Evolutionary conservation across 64 coral and sea anemone species (phyloP), one percentile per base, ranked within the genome.

Genomic region (Montipora foliosa): DNA sequence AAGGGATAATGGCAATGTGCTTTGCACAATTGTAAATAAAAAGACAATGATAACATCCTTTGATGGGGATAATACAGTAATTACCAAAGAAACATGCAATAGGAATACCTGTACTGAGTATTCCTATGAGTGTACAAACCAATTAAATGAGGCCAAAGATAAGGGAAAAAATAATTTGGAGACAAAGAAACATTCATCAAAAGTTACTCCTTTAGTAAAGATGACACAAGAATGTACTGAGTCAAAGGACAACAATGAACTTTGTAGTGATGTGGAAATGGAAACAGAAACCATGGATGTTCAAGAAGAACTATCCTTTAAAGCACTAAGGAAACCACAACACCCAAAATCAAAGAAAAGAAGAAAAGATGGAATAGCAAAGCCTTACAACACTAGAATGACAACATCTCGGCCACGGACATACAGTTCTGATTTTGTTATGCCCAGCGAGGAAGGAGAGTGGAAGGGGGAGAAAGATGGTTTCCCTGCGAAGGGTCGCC

Each of bases 341-440:
- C 46, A 85, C 19, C 2, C 44, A 49, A 85, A 85, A 85, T 85
- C 82, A 69, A 85, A 85, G 66, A 69, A 50, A 12, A 59, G 45
- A 69, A 12, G 3, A 0, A 85, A 70, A 22, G 46, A 85, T 14
- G 66, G 44, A 6, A 85, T 21, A 44, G 60, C 0, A n/a, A 67
- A 86, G n/a, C 82, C 49, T 73, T 93, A 93, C 75, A 93, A 93
- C 77, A 93, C 92, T 73, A 81, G 92, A 61, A 47, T 71, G 47
- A 45, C 49, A 1, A 79, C 82, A 87, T 68, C 83, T 67, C 84
- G 86, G 78, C 57, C 92, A 13, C n/a, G n/a, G 7, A n/a, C 83
- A 46, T 93, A 44, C 60, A 77, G 52, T 58, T 47, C 55, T 87
- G 92, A 93, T 61, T 93, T 87, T 93, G 73, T 87, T 14, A 59